Evolutionary conservation across 2,888 invertebrate genomes (phyloP).

Genomic region (Drosophila cognata): DNA sequence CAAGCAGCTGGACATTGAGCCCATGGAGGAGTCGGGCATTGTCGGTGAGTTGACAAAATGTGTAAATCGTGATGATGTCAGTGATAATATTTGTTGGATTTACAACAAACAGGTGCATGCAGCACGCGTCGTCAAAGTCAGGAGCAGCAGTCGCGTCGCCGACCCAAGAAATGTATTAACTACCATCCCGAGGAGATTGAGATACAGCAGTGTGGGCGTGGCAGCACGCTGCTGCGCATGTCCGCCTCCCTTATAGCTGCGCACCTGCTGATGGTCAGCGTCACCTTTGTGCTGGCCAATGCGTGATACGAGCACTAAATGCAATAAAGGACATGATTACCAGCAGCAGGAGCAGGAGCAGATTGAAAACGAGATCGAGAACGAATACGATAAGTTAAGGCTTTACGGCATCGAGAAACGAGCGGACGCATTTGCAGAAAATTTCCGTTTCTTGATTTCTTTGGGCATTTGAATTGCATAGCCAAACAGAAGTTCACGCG

Average conservation of each 20-base stretch:
- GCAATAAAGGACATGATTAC: conserved; percentile 4
- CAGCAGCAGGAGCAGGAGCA: conserved; percentile 1
- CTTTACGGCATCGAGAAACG: neutral
- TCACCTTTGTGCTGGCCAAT: conserved; percentile 80
- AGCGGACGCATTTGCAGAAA: neutral
- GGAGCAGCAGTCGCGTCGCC: conserved; percentile 90
- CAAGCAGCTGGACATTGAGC: conserved; percentile 93
- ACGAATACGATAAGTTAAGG: conserved; percentile 18
- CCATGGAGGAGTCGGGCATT: conserved; percentile 89
- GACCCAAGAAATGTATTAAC: conserved; percentile 93
- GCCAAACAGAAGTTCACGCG: conserved; percentile 20
- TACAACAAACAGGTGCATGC: conserved; percentile 83
- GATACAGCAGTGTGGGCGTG: conserved; percentile 85
- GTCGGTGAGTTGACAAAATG: conserved; percentile 75
- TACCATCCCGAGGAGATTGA: conserved; percentile 93
- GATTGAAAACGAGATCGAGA: conserved; percentile 4
- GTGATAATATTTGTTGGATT: neutral
- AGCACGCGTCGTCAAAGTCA: conserved; percentile 87
- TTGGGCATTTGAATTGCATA: conserved; percentile 19
- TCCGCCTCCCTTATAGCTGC: conserved; percentile 78
- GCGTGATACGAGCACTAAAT: conserved; percentile 84
- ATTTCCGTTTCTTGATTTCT: conserved; percentile 25
- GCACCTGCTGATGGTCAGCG: conserved; percentile 81
- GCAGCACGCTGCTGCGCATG: conserved; percentile 75
- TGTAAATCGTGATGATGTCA: neutral